Evolutionary conservation across 2,888 invertebrate species (phyloP).

Genomic region (Ophion ellenae): DNA sequence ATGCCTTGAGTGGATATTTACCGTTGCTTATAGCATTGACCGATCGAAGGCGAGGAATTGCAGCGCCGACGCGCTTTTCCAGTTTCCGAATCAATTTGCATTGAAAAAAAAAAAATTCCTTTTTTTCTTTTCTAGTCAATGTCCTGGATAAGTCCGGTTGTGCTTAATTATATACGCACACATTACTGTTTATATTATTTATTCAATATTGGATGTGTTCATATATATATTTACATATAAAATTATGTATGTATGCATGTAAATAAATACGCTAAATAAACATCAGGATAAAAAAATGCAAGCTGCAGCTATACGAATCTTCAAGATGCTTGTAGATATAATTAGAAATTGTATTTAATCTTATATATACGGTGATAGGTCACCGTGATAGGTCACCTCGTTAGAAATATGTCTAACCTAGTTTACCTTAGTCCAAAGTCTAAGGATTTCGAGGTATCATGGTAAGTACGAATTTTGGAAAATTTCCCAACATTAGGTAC

Average conservation of each 20-base stretch:
- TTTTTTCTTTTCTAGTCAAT: background rate
- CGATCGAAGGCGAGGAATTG: background rate
- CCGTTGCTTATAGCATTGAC: constrained; percentile 6
- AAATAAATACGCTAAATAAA: background rate
- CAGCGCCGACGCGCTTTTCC: background rate
- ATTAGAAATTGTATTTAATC: too few species aligned
- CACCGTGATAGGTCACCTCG: too few species aligned
- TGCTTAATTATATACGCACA: background rate
- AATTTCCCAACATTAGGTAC: too few species aligned
- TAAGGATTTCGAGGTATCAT: too few species aligned
- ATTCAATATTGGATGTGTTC: too few species aligned
- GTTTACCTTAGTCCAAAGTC: too few species aligned
- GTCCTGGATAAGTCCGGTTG: constrained; percentile 11
- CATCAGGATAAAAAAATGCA: background rate
- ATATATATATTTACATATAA: background rate
- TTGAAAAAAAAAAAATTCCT: background rate
- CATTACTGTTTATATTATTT: background rate
- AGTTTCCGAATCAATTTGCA: constrained; percentile 3
- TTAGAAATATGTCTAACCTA: too few species aligned
- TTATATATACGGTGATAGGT: too few species aligned
- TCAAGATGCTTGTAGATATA: too few species aligned
- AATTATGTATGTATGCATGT: background rate
- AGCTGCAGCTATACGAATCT: too few species aligned
- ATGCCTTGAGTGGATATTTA: constrained; percentile 10
- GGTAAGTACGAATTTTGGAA: too few species aligned